Conservation (phyloP, 2,113 vertebrate genomes). For the Nicator chloris region DNA sequence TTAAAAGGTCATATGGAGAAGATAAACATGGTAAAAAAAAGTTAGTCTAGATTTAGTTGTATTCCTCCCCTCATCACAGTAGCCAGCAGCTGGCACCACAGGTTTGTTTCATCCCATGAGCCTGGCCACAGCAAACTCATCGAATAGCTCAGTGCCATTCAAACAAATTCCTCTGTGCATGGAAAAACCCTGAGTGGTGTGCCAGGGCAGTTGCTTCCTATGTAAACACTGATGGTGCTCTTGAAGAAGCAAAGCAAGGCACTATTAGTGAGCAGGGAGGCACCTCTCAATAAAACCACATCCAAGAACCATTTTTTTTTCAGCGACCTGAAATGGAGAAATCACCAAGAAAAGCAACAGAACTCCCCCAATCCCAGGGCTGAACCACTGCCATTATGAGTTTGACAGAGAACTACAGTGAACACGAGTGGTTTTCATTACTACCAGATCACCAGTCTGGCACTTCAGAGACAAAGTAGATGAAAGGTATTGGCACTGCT, state of each 20-base stretch:
- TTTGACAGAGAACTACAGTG: neutral
- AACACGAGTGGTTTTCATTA: rapidly evolving
- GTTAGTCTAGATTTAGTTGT: neutral
- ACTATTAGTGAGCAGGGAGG: no score
- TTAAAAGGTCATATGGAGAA: neutral
- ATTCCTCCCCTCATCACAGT: neutral
- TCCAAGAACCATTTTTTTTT: neutral
- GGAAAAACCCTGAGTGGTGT: neutral
- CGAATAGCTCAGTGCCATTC: neutral
- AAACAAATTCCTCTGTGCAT: neutral
- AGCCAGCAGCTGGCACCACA: neutral
- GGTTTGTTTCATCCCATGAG: neutral
- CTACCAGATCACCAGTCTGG: neutral
- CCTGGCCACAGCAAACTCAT: neutral
- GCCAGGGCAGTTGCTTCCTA: neutral
- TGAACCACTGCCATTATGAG: neutral
- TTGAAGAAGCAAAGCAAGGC: neutral
- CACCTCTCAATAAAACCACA: neutral
- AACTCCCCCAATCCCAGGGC: rapidly evolving
- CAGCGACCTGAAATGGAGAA: neutral
- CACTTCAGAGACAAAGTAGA: neutral
- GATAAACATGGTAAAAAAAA: neutral
- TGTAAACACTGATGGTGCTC: neutral
- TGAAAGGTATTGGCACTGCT: neutral
- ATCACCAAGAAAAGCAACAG: neutral